Percentiles rank a stretch among this genome's conserved stretches.
Conservation (phyloP, 2,888 invertebrate species). For the Pyrrhosoma nymphula region DNA sequence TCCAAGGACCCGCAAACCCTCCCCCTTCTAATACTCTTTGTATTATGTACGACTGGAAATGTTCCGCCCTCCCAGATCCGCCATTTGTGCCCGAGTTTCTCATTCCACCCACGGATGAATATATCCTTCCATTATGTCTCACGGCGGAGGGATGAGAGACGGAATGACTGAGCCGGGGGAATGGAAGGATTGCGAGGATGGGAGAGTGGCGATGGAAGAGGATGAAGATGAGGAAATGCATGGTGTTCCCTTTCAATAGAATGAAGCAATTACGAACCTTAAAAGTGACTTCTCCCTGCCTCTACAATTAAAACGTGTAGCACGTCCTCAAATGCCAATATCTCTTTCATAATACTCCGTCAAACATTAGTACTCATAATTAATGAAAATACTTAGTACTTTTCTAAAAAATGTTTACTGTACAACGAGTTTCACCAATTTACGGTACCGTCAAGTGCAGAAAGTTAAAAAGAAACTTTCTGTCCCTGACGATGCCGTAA, state of each 20-base stretch:
- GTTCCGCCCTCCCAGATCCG: background rate
- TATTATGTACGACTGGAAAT: background rate
- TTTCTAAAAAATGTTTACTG: too few relatives aligned
- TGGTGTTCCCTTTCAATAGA: background rate
- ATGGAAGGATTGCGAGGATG: background rate
- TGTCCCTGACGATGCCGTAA: too few relatives aligned
- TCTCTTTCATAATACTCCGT: background rate
- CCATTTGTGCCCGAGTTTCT: slow-evolving; percentile 12
- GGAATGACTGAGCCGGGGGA: background rate
- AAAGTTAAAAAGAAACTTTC: too few relatives aligned
- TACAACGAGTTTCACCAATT: too few relatives aligned
- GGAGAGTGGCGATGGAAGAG: background rate
- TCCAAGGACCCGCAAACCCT: background rate
- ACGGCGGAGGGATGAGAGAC: background rate
- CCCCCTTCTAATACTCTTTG: background rate
- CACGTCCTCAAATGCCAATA: background rate
- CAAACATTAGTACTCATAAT: too few relatives aligned
- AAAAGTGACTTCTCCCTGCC: background rate
- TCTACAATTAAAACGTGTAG: background rate
- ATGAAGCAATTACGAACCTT: background rate
- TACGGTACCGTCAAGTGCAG: too few relatives aligned
- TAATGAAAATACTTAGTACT: too few relatives aligned
- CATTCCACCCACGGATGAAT: slow-evolving; percentile 31
- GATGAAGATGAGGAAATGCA: background rate
- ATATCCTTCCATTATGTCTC: slow-evolving; percentile 37